Percentiles rank a stretch among this genome's conserved stretches.
phyloP scores from a whole-genome alignment of 2,888 invertebrate genomes.

The Schrankia costaestrigalis region DNA sequence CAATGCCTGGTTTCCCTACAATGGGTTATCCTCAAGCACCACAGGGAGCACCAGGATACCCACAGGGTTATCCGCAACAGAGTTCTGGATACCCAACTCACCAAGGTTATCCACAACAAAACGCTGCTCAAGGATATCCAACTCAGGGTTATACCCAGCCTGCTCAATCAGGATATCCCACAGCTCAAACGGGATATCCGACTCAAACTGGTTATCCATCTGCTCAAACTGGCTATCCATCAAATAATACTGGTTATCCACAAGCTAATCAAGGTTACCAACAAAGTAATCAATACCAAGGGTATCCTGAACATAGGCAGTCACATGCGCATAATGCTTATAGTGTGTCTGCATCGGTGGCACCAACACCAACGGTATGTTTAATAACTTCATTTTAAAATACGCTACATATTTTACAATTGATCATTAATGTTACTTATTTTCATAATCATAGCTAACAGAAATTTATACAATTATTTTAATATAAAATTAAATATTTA shows the following conservation, averaged over 20 bases:
- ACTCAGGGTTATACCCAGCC: constrained; percentile 37
- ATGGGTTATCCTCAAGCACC: constrained; percentile 65
- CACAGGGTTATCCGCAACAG: constrained; percentile 56
- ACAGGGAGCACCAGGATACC: constrained; percentile 58
- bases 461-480: too few relatives aligned
- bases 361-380: constrained; percentile 58
- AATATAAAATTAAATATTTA: too few relatives aligned
- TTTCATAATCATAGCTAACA: too few relatives aligned
- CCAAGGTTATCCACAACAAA: constrained; percentile 47
- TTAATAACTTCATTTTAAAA: constrained; percentile 19
- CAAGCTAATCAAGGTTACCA: constrained; percentile 28
- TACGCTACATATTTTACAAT: not conserved
- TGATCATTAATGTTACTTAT: not conserved
- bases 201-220: constrained; percentile 14
- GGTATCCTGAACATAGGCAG: constrained; percentile 41
- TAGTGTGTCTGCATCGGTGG: constrained; percentile 47
- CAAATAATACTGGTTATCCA: constrained; percentile 29
- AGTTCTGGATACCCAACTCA: too few relatives aligned
- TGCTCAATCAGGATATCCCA: constrained; percentile 25
- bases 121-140: constrained; percentile 39
- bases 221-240: constrained; percentile 29
- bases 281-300: constrained; percentile 38
- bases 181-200: constrained; percentile 25
- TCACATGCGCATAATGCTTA: constrained; percentile 37
- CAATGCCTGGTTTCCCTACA: constrained; percentile 68